Base-by-base conservation (phyloP, 2,888 invertebrate genomes). In the Heteromurus nitidus region DNA sequence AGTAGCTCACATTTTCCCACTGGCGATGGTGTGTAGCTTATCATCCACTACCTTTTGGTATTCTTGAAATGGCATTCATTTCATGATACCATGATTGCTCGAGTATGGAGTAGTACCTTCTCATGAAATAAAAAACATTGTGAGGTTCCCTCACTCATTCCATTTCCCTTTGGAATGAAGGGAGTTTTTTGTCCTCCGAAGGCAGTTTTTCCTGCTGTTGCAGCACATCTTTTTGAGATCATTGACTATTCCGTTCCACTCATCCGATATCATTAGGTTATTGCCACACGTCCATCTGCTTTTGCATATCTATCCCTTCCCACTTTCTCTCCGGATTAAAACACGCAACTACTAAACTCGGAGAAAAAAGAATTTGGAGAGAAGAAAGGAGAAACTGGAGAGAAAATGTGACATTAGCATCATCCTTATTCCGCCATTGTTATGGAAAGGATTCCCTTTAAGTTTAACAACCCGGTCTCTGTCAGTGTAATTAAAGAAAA, bases 401-500 rank as follows among this genome's bases (percentile, higher is more conserved):
- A 58, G 75, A 70, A 82, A 77, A 82, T 77, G 60, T 60, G 72
- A 80, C 80, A 70, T 77, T 77, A 77, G 77, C 70, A 70, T 70
- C 77, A 64, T 77, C 70, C 64, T 77, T 77, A 77, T 77, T 77
- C 70, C 64, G 53, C 42, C 60, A 77, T 77, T 77, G 70, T 77
- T 70, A 77, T 69, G 77, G 69, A 77, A 28, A 64, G 50, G 36
- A 69, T 77, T 64, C 64, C 67, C 30, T 77, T 77, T 77, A 77
- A 55, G n/a, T n/a, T n/a, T n/a, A n/a, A n/a, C n/a, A n/a, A n/a
- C 62, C 53, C 70, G 53, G 36, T 42, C 62, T 64, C 77, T 77
- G 77, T 70, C 64, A 77, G 62, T 70, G 77, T 77, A 77, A 77
- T 77, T 77, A 77, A 77, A 77, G 77, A 64, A 77, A 77, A 70